These are phyloP conservation scores for Criorhina ranunculi DNA, from an alignment of 2,888 invertebrate genomes.

Conservation along the genomic window DNA sequence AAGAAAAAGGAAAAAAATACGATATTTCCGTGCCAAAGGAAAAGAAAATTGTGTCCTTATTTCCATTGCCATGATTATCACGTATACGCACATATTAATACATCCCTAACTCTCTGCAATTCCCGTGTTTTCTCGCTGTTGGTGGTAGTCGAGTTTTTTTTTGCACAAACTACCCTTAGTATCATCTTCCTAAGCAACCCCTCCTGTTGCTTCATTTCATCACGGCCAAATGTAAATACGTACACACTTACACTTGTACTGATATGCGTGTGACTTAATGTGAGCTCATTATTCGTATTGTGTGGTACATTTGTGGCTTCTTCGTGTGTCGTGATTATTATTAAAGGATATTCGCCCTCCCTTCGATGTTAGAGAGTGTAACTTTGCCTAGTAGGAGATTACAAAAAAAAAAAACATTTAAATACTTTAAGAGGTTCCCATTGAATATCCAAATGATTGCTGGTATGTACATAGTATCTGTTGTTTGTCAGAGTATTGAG, in stretches of 20 bases:
- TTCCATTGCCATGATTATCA: slow-evolving; percentile 42
- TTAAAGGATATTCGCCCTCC: slow-evolving; percentile 20
- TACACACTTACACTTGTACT: slow-evolving; percentile 36
- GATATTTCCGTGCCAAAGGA: slow-evolving; percentile 42
- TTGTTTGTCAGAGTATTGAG: background rate
- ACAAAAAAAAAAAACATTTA: slow-evolving; percentile 21
- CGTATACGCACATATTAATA: slow-evolving; percentile 14
- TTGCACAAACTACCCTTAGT: background rate
- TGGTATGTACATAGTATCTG: background rate
- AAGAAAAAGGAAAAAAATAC: slow-evolving; percentile 15
- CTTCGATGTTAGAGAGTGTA: slow-evolving; percentile 2
- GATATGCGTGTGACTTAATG: slow-evolving; percentile 41
- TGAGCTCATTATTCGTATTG: slow-evolving; percentile 47
- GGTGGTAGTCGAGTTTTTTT: background rate
- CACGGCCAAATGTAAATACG: slow-evolving; percentile 40
- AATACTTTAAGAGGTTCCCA: slow-evolving; percentile 26
- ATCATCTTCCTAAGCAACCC: background rate
- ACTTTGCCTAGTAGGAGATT: background rate
- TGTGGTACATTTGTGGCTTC: slow-evolving; percentile 50
- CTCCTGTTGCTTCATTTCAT: slow-evolving; percentile 40
- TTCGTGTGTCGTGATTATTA: slow-evolving; percentile 38
- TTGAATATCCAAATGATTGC: slow-evolving; percentile 3
- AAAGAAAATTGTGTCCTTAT: slow-evolving; percentile 40
- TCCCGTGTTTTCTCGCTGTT: background rate
- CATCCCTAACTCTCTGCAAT: slow-evolving; percentile 13